These are phyloP conservation scores for Phragmatobia fuliginosa DNA, from an alignment of 2,888 invertebrate species.

Conservation along the genomic window DNA sequence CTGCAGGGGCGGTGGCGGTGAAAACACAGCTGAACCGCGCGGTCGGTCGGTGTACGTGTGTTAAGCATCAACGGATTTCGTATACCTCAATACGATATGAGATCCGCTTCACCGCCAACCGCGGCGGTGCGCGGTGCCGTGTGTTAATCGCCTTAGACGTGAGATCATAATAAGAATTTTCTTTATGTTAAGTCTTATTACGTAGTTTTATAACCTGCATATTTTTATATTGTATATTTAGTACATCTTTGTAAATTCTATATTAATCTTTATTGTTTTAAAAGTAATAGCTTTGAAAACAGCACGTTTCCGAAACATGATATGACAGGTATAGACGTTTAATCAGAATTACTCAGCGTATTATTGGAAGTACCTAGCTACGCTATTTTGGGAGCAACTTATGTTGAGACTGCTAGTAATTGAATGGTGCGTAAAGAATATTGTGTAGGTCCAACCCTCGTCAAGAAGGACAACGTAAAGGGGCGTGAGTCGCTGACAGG, in stretches of 20 bases:
- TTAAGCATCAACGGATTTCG: no score
- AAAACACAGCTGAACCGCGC: no score
- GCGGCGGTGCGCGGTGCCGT: no score
- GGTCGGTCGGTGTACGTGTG: no score
- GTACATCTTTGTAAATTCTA: neutral
- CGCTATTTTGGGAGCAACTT: neutral
- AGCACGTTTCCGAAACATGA: neutral
- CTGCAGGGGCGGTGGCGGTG: no score
- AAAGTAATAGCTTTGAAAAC: neutral
- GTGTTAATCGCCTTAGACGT: no score
- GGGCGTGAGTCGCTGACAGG: neutral
- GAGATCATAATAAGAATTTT: no score
- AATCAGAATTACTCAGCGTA: neutral
- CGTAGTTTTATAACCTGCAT: neutral
- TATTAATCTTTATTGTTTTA: neutral
- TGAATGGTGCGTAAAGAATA: constrained; percentile 5
- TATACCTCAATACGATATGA: no score
- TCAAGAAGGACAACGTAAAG: constrained; percentile 18
- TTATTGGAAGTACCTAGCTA: neutral
- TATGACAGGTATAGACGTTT: neutral
- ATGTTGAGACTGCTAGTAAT: neutral
- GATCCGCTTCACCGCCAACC: no score
- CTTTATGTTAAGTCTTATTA: no score
- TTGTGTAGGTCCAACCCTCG: constrained; percentile 22
- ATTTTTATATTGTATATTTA: neutral